Percentiles rank a stretch among this genome's conserved stretches.
Evolutionary conservation across 2,113 vertebrate species (phyloP).

Genomic region (Sinocyclocheilus maitianheensis): DNA sequence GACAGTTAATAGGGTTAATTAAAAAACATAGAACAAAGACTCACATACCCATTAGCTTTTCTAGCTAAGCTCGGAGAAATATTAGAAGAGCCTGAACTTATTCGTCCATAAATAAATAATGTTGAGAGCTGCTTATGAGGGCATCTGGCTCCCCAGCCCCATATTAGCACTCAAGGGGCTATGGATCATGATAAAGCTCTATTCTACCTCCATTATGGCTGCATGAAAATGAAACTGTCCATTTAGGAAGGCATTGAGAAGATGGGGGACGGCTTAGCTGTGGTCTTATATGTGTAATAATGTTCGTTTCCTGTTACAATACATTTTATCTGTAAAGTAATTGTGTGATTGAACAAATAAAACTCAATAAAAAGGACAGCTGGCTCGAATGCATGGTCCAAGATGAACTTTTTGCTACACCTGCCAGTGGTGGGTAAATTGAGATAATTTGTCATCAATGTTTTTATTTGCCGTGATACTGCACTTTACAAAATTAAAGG

Average conservation of each 20-base stretch:
- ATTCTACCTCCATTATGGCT: constrained; percentile 48
- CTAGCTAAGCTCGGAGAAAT: constrained; percentile 63
- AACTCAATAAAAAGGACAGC: constrained; percentile 6
- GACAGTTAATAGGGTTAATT: constrained; percentile 63
- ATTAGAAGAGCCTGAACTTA: constrained; percentile 67
- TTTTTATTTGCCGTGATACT: too few relatives aligned
- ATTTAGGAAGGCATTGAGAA: constrained; percentile 17
- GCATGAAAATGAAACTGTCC: constrained; percentile 55
- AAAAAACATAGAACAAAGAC: constrained; percentile 63
- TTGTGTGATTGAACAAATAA: constrained; percentile 45
- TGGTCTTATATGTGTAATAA: not conserved
- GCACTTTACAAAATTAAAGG: too few relatives aligned
- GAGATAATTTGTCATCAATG: not conserved
- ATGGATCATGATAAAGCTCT: constrained; percentile 73
- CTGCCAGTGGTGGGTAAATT: not conserved
- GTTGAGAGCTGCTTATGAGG: constrained; percentile 65
- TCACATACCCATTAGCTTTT: constrained; percentile 66
- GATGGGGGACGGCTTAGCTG: constrained; percentile 28
- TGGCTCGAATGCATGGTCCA: not conserved
- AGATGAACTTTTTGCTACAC: not conserved
- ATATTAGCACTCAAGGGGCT: constrained; percentile 65
- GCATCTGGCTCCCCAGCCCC: constrained; percentile 66
- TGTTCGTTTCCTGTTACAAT: constrained; percentile 20
- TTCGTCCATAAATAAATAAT: constrained; percentile 76
- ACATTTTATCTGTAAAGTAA: constrained; percentile 24